A percentile compares a stretch with the other conserved stretches of the same genome.
phyloP scores from a whole-genome alignment of 1,140 invertebrate species.

The Tetramorium parvispinum region DNA sequence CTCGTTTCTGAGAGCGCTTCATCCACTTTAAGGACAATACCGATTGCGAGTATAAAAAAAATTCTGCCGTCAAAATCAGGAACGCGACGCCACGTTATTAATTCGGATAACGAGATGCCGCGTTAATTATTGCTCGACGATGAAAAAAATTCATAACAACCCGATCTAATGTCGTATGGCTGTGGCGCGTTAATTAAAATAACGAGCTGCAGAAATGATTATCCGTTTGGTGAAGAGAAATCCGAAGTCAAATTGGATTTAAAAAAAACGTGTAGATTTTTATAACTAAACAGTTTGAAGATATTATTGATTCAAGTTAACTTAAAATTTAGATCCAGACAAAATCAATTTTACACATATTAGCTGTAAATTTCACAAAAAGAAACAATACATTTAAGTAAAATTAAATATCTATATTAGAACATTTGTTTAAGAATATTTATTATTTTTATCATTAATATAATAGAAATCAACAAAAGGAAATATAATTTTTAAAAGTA shows the following conservation, averaged over 20 bases:
- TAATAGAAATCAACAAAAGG: background rate
- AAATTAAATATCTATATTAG: background rate
- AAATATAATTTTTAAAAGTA: background rate
- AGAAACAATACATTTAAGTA: background rate
- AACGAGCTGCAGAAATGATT: constrained; percentile 53
- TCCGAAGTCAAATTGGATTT: background rate
- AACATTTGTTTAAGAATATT: background rate
- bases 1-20: constrained; percentile 18
- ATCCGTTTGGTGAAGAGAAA: background rate
- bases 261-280: background rate
- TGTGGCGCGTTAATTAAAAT: constrained; percentile 46
- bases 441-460: background rate
- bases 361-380: background rate
- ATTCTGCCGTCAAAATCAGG: constrained; percentile 56
- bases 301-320: background rate
- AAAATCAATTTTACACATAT: background rate
- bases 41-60: constrained; percentile 14
- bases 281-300: background rate
- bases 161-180: constrained; percentile 26
- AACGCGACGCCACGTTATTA: constrained; percentile 56
- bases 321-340: background rate
- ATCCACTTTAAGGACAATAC: constrained; percentile 43
- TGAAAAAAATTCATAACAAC: constrained; percentile 51
- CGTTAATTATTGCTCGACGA: constrained; percentile 56
- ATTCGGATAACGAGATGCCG: constrained; percentile 58